Evolutionary conservation across 2,888 invertebrate species (phyloP).

Genomic region (Apotomis capreana): DNA sequence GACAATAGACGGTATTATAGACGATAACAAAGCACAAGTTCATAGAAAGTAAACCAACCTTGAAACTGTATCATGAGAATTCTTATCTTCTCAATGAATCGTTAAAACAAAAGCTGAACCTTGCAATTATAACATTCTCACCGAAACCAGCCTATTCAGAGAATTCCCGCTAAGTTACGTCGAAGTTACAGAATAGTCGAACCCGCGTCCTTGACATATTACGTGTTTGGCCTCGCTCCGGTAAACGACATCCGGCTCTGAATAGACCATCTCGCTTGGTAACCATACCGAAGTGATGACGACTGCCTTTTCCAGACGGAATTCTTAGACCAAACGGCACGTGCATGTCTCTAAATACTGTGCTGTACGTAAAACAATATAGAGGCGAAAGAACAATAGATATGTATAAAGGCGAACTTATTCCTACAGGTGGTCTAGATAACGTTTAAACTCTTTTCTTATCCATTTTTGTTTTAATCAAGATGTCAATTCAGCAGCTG

Average conservation of each 20-base stretch:
- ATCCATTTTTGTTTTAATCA: too few species aligned
- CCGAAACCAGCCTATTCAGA: slow-evolving; percentile 3
- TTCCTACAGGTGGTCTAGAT: too few species aligned
- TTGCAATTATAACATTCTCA: slow-evolving; percentile 12
- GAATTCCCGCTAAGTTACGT: slow-evolving; percentile 8
- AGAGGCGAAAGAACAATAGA: too few species aligned
- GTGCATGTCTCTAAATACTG: not conserved
- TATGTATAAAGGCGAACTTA: too few species aligned
- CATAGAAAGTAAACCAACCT: slow-evolving; percentile 2
- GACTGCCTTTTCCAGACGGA: slow-evolving; percentile 12
- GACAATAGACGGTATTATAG: not conserved
- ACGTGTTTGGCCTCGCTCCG: slow-evolving; percentile 56
- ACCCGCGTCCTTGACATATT: slow-evolving; percentile 50
- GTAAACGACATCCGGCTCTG: slow-evolving; percentile 57
- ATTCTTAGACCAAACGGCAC: not conserved
- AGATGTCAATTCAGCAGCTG: too few species aligned
- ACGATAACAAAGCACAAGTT: not conserved
- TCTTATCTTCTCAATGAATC: slow-evolving; percentile 2
- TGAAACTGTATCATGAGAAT: slow-evolving; percentile 10
- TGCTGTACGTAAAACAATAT: not conserved
- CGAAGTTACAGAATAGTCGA: slow-evolving; percentile 12
- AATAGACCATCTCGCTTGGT: not conserved
- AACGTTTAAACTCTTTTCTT: too few species aligned
- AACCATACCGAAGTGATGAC: slow-evolving; percentile 7
- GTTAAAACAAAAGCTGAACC: slow-evolving; percentile 22